Evolutionary conservation across 2,797 vertebrate genomes (phyloP).

Genomic region (Tenualosa thibaudeaui): DNA sequence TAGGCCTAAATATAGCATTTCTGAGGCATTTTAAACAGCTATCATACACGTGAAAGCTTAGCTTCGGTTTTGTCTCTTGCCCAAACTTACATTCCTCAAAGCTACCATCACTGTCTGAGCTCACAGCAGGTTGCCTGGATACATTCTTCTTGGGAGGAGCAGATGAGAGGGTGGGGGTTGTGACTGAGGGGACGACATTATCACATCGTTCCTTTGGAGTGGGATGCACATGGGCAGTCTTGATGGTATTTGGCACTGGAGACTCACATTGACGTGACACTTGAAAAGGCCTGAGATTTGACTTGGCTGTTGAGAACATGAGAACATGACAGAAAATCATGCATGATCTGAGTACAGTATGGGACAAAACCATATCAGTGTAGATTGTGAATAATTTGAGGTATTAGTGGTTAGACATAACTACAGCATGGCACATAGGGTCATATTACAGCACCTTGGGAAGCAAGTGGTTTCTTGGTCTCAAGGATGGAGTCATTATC

Average conservation of each 20-base stretch:
- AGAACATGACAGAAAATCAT: background rate
- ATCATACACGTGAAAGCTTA: too few relatives aligned
- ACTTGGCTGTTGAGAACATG: background rate
- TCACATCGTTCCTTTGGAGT: background rate
- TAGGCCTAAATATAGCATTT: background rate
- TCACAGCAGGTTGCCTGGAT: conserved; percentile 60
- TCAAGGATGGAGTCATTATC: background rate
- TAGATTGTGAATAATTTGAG: background rate
- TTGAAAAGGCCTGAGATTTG: background rate
- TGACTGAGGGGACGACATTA: background rate
- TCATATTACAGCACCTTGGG: background rate
- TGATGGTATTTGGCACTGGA: background rate
- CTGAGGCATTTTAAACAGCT: background rate
- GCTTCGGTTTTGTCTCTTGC: background rate
- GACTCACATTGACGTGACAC: background rate
- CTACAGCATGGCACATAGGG: background rate
- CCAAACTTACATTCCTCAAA: conserved; percentile 75
- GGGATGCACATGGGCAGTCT: background rate
- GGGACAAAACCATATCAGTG: background rate
- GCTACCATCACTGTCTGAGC: conserved; percentile 69
- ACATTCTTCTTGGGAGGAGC: background rate
- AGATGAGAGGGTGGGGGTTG: background rate
- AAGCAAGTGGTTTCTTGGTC: background rate
- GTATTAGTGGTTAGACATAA: background rate
- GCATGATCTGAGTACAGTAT: background rate